phyloP scores from a whole-genome alignment of 2,113 vertebrate species.

The Notarius quadriscutis region DNA sequence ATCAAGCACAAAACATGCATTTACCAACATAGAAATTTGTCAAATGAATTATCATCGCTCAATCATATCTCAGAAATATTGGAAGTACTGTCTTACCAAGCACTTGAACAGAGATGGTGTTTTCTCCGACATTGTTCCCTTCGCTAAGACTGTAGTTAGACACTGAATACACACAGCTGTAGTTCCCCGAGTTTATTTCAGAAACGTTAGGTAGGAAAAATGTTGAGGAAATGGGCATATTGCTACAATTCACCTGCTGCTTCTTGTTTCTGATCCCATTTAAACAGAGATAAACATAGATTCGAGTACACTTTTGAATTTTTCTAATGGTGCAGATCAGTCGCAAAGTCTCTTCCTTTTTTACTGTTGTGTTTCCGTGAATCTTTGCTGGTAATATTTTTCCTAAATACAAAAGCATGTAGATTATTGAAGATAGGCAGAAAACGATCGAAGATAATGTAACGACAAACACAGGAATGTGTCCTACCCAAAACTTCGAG shows the following conservation, averaged over 20 bases:
- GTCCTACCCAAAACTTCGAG: constrained; percentile 15
- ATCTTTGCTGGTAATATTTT: not conserved
- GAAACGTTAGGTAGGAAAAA: not conserved
- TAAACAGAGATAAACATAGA: not conserved
- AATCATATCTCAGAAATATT: not conserved
- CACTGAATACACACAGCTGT: constrained; percentile 16
- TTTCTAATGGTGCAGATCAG: not conserved
- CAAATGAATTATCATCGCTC: no score
- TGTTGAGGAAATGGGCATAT: not conserved
- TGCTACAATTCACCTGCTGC: not conserved
- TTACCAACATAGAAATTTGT: not conserved
- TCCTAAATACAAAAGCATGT: not conserved
- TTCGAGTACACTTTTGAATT: not conserved
- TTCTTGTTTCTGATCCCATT: not conserved
- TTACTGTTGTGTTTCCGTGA: not conserved
- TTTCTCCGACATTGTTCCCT: not conserved
- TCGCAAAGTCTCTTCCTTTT: not conserved
- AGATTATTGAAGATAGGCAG: not conserved
- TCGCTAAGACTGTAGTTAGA: not conserved
- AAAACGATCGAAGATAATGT: not conserved
- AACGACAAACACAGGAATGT: not conserved
- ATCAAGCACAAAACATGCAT: not conserved
- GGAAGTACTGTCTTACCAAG: not conserved
- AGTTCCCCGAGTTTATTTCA: not conserved
- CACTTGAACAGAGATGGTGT: not conserved